Percentiles rank a stretch among this genome's conserved stretches.
Evolutionary conservation across 2,797 vertebrate genomes (phyloP).

Genomic region (Loriculus beryllinus): DNA sequence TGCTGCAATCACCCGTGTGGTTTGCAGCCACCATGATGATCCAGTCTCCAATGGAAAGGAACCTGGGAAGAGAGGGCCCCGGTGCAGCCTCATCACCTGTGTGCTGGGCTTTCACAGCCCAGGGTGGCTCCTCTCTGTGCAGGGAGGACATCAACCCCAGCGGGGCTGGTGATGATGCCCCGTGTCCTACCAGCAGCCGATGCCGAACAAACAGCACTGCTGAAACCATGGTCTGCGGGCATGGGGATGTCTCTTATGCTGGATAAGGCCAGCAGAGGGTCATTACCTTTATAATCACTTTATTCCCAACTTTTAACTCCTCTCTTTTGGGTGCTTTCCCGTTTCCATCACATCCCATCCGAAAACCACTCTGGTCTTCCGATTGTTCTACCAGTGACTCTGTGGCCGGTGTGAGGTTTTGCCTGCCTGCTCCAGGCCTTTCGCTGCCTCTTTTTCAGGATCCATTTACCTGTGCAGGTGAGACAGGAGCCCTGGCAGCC

Average conservation of each 20-base stretch:
- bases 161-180: accelerated
- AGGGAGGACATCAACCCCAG: background rate
- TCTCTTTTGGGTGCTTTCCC: background rate
- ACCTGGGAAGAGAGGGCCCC: background rate
- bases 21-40: accelerated
- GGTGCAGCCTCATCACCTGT: accelerated
- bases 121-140: accelerated
- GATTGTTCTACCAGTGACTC: accelerated
- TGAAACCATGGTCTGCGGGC: accelerated
- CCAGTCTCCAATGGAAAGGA: background rate
- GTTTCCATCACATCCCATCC: background rate
- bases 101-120: background rate
- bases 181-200: accelerated
- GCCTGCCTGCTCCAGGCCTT: background rate
- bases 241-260: background rate
- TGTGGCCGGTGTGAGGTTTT: background rate
- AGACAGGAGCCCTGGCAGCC: background rate
- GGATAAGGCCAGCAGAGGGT: background rate
- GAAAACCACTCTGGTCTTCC: accelerated
- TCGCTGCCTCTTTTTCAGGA: background rate
- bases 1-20: background rate
- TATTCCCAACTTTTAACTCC: background rate
- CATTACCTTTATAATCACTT: background rate
- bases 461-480: background rate
- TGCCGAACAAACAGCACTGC: background rate